Evolutionary conservation across 23 tunicate species (phyloP).

Genomic region (Ascidia mentula): DNA sequence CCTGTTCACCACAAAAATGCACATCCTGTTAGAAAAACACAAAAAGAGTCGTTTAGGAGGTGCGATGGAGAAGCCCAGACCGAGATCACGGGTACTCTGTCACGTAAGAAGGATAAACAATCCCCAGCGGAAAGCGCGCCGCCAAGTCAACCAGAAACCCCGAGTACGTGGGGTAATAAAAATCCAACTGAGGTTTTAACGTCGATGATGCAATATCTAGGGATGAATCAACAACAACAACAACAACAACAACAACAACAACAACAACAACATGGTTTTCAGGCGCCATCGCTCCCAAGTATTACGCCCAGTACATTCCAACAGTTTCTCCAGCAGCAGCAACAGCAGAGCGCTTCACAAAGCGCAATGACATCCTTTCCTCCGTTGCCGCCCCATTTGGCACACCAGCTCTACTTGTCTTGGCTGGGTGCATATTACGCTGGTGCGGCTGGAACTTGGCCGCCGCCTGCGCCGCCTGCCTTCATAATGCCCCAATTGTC

Average conservation of each 20-base stretch:
- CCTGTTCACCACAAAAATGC: slow-evolving; percentile 4
- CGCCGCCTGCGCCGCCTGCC: slow-evolving; percentile 86
- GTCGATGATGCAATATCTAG: background rate
- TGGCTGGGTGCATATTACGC: slow-evolving; percentile 84
- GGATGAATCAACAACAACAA: background rate
- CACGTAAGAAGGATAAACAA: slow-evolving; percentile 5
- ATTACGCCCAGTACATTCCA: slow-evolving; percentile 4
- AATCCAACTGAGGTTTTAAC: background rate
- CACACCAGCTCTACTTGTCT: slow-evolving; percentile 69
- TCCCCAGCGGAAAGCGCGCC: slow-evolving; percentile 9
- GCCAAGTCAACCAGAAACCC: slow-evolving; percentile 9
- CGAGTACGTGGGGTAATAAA: background rate
- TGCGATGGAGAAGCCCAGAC: slow-evolving; percentile 66
- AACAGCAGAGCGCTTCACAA: slow-evolving; percentile 28
- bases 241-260: background rate
- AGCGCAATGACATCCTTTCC: slow-evolving; percentile 24
- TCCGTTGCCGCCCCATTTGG: slow-evolving; percentile 57
- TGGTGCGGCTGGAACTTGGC: slow-evolving; percentile 81
- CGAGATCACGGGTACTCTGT: slow-evolving; percentile 56
- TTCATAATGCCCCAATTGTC: slow-evolving; percentile 42
- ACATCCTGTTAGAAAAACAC: background rate
- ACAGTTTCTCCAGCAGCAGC: slow-evolving; percentile 40
- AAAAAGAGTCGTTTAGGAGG: background rate
- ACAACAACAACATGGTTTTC: slow-evolving; percentile 19
- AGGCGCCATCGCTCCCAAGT: background rate